phyloP scores from a whole-genome alignment of 2,888 invertebrate species.

The Watsonalla cultraria region DNA sequence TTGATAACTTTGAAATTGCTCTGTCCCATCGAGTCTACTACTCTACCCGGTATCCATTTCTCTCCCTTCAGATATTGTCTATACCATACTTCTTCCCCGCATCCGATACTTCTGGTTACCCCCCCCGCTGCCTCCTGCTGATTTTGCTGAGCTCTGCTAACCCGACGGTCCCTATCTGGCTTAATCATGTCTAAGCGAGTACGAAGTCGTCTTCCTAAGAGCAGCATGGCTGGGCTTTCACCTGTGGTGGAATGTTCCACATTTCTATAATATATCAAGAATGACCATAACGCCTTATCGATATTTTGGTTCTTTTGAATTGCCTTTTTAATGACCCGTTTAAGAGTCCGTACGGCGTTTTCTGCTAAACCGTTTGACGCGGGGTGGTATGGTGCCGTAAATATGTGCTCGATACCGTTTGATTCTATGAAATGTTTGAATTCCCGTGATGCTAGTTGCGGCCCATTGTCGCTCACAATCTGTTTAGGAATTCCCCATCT shows the following conservation, averaged over 20 bases:
- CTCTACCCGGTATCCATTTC: not conserved
- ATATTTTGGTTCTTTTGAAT: conserved; percentile 4
- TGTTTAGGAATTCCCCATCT: conserved; percentile 13
- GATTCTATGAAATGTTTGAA: conserved; percentile 10
- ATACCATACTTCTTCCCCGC: not conserved
- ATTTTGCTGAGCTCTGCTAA: not conserved
- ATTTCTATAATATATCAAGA: conserved; percentile 14
- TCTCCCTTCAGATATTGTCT: not conserved
- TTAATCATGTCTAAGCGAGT: conserved; percentile 9
- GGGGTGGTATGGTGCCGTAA: conserved; percentile 18
- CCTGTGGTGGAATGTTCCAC: conserved; percentile 13
- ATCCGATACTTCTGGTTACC: not conserved
- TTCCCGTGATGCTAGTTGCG: conserved; percentile 12
- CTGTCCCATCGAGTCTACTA: not conserved
- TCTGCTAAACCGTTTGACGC: conserved; percentile 18
- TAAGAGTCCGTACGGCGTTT: conserved; percentile 13
- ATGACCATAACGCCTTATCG: conserved; percentile 5
- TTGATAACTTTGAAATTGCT: not conserved
- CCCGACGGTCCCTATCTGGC: conserved; percentile 4
- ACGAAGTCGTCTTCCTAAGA: conserved; percentile 10
- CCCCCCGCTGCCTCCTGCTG: not conserved
- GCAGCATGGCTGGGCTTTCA: conserved; percentile 10
- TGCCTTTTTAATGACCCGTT: conserved; percentile 15
- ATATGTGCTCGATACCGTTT: conserved; percentile 15
- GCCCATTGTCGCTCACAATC: conserved; percentile 17